Conservation (phyloP, 64 coral and sea anemone genomes). For the Montipora cactus region DNA sequence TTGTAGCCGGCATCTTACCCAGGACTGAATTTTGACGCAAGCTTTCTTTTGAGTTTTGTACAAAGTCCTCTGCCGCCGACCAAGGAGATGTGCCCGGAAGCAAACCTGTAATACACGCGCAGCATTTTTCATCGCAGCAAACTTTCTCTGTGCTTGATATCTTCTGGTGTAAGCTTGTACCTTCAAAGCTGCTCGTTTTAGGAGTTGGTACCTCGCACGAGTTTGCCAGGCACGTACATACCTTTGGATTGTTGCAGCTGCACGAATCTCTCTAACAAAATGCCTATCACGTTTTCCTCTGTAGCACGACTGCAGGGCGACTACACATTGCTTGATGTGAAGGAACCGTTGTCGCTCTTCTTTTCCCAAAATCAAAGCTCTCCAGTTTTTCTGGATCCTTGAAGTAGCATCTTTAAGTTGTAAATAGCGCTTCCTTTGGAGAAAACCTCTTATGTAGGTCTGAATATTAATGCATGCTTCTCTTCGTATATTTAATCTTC, state of each 20-base stretch:
- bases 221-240: slow-evolving; percentile 28
- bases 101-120: slow-evolving; percentile 11
- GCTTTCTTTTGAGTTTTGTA: slow-evolving; percentile 44
- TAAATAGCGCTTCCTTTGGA: slow-evolving; percentile 12
- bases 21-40: slow-evolving; percentile 74
- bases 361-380: slow-evolving; percentile 7
- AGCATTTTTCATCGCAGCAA: neutral
- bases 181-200: slow-evolving; percentile 25
- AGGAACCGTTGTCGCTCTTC: slow-evolving; percentile 32
- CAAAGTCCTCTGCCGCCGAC: neutral
- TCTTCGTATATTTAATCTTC: slow-evolving; percentile 6
- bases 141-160: slow-evolving; percentile 21
- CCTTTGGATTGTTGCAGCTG: slow-evolving; percentile 64
- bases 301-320: slow-evolving; percentile 36
- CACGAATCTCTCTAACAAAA: slow-evolving; percentile 51
- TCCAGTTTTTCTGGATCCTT: slow-evolving; percentile 37
- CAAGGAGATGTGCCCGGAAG: slow-evolving; percentile 22
- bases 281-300: slow-evolving; percentile 61
- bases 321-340: slow-evolving; percentile 21
- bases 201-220: neutral
- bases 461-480: slow-evolving; percentile 64
- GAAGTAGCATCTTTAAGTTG: slow-evolving; percentile 49
- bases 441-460: slow-evolving; percentile 35
- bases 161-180: slow-evolving; percentile 62
- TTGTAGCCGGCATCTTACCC: slow-evolving; percentile 25